phyloP scores from a whole-genome alignment of 2,888 invertebrate genomes.

The Cosmia trapezina region DNA sequence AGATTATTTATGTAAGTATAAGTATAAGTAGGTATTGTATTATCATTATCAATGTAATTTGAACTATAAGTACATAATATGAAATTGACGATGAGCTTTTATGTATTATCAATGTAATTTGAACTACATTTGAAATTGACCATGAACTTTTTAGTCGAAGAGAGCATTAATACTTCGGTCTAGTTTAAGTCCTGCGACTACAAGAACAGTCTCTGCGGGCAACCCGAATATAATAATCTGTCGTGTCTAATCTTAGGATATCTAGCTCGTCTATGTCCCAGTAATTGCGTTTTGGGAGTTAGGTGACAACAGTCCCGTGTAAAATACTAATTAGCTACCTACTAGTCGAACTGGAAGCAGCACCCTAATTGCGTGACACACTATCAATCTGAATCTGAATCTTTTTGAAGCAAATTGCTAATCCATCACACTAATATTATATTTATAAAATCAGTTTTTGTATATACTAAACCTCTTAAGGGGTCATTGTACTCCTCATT shows the following conservation, averaged over 20 bases:
- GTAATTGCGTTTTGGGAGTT: slow-evolving; percentile 23
- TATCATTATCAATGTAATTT: no score
- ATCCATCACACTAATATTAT: no score
- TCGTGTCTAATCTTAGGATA: slow-evolving; percentile 18
- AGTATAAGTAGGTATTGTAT: no score
- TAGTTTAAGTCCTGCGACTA: neutral
- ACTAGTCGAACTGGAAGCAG: neutral
- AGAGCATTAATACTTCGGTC: neutral
- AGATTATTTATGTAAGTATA: no score
- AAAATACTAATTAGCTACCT: slow-evolving; percentile 26
- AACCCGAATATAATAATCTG: slow-evolving; percentile 5
- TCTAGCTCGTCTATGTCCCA: neutral
- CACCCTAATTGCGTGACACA: no score
- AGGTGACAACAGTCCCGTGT: slow-evolving; percentile 4
- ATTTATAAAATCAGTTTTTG: no score
- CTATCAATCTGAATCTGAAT: no score
- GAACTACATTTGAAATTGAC: neutral
- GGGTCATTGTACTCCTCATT: no score
- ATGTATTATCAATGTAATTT: neutral
- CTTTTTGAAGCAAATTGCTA: no score
- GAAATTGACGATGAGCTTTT: no score
- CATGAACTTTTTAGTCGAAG: neutral
- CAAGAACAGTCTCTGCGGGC: neutral
- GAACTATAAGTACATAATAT: no score
- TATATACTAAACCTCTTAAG: no score